Conservation (phyloP, 2,888 invertebrate species). For the Argyresthia albistria region DNA sequence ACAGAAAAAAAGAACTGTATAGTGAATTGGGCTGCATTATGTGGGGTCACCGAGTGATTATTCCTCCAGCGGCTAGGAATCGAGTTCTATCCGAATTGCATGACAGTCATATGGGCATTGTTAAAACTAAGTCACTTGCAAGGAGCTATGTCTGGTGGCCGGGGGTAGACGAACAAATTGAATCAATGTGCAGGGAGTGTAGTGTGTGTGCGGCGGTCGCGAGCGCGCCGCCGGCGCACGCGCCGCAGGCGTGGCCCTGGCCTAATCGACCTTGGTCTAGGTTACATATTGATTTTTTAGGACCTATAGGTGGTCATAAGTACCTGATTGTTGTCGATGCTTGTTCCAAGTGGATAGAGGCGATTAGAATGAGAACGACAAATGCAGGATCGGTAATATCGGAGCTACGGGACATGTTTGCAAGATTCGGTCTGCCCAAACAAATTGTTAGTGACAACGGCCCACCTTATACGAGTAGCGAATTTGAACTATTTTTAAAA, state of each 20-base stretch:
- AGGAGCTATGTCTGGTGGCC: no score
- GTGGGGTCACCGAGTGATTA: no score
- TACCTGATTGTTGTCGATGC: background rate
- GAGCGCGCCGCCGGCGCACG: background rate
- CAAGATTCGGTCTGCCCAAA: background rate
- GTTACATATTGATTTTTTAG: background rate
- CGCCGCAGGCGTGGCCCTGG: background rate
- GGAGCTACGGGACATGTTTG: background rate
- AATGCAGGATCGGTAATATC: background rate
- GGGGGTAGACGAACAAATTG: no score
- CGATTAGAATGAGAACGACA: background rate
- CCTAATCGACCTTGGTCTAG: background rate
- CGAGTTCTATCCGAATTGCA: no score
- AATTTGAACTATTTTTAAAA: background rate
- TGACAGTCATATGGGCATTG: no score
- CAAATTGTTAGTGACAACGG: background rate
- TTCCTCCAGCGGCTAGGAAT: no score
- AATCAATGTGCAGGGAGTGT: background rate
- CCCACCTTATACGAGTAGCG: background rate
- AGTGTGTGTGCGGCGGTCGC: background rate
- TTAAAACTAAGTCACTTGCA: no score
- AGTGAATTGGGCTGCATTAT: no score
- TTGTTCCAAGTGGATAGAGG: background rate
- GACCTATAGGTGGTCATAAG: background rate
- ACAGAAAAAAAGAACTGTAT: no score